A percentile compares a stretch with the other conserved stretches of the same genome.
phyloP scores from a whole-genome alignment of 2,888 invertebrate species.

The Lumbricus terrestris region DNA sequence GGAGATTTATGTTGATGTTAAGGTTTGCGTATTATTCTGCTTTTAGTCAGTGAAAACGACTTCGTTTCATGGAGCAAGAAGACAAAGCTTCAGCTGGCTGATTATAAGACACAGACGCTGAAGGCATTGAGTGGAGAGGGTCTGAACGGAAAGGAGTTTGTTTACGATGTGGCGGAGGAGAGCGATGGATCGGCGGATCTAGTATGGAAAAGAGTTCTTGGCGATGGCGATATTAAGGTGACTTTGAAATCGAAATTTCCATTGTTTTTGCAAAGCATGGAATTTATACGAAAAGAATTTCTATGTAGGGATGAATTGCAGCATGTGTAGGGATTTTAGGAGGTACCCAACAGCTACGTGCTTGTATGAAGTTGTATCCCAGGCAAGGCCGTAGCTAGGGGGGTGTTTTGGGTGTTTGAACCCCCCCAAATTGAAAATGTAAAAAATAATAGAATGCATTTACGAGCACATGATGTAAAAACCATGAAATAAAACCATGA shows the following conservation, averaged over 20 bases:
- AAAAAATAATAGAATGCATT: too few relatives aligned
- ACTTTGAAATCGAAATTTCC: not conserved
- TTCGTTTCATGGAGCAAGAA: not conserved
- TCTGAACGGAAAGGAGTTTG: not conserved
- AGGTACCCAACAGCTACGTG: too few relatives aligned
- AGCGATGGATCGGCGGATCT: not conserved
- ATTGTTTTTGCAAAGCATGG: not conserved
- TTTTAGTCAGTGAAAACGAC: not conserved
- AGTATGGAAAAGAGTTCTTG: not conserved
- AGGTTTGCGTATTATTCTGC: not conserved
- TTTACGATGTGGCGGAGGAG: not conserved
- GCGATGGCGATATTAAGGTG: not conserved
- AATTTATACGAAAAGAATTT: not conserved
- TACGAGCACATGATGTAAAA: too few relatives aligned
- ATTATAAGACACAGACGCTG: not conserved
- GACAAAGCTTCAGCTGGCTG: not conserved
- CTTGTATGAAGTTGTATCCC: too few relatives aligned
- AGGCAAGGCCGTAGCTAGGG: too few relatives aligned
- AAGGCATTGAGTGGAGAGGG: not conserved
- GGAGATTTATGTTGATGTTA: not conserved
- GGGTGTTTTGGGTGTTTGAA: too few relatives aligned
- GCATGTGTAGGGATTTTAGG: not conserved
- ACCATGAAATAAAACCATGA: too few relatives aligned
- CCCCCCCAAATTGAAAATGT: too few relatives aligned
- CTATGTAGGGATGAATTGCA: not conserved